These are phyloP conservation scores for Dipodomys ordii DNA, from an alignment of 2,113 vertebrate genomes.

Conservation along the genomic window DNA sequence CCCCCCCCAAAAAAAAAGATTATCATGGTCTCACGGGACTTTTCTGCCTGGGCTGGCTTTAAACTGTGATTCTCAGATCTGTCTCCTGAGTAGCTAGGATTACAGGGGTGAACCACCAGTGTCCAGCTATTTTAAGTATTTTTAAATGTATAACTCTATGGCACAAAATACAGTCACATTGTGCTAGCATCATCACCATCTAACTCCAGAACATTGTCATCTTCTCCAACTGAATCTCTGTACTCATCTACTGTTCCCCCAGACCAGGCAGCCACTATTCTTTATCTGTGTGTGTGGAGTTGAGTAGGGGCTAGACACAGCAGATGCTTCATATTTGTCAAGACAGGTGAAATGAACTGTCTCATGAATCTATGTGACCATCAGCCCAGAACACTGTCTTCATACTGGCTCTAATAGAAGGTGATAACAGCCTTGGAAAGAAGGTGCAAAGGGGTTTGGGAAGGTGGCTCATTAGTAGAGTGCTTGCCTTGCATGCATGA, in stretches of 20 bases:
- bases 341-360: conserved; percentile 14
- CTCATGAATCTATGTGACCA: background rate
- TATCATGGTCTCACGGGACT: too few relatives aligned
- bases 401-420: background rate
- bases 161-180: background rate
- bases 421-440: background rate
- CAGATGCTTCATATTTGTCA: background rate
- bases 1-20: too few relatives aligned
- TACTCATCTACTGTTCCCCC: background rate
- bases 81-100: too few relatives aligned
- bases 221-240: background rate
- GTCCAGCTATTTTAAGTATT: background rate
- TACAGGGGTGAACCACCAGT: too few relatives aligned
- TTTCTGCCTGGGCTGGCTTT: too few relatives aligned
- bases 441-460: background rate
- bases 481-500: too few relatives aligned
- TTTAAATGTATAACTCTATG: background rate
- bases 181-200: background rate
- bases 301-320: background rate
- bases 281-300: background rate
- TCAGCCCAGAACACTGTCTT: background rate
- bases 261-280: background rate
- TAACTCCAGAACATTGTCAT: background rate
- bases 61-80: too few relatives aligned
- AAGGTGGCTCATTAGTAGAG: too few relatives aligned